phyloP scores from a whole-genome alignment of 2,888 invertebrate genomes.

The Coenonympha arcania region DNA sequence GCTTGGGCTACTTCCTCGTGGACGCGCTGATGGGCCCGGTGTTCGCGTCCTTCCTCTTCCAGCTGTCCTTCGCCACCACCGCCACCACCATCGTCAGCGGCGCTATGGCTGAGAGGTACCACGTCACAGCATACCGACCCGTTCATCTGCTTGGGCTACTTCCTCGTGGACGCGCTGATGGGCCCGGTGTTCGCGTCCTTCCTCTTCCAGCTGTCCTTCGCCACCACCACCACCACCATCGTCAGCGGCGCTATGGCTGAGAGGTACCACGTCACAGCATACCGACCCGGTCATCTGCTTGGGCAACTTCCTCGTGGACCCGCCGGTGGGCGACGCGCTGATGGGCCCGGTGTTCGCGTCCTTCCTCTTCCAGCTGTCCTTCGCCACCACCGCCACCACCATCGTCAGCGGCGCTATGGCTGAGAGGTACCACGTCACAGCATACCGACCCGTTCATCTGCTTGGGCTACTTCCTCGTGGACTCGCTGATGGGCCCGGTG shows the following conservation, averaged over 20 bases:
- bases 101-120: conserved; percentile 92
- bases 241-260: conserved; percentile 97
- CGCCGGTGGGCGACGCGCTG: conserved; percentile 79
- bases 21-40: conserved; percentile 88
- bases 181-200: conserved; percentile 91
- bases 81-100: conserved; percentile 95
- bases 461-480: conserved; percentile 86
- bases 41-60: conserved; percentile 92
- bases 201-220: conserved; percentile 92
- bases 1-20: conserved; percentile 86
- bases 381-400: conserved; percentile 92
- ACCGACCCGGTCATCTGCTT: conserved; percentile 87
- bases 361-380: conserved; percentile 91
- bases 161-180: conserved; percentile 85
- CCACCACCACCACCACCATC: conserved; percentile 92
- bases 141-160: conserved; percentile 88
- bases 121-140: conserved; percentile 80
- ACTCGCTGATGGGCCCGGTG: conserved; percentile 88
- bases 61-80: conserved; percentile 90
- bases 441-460: conserved; percentile 88
- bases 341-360: conserved; percentile 92
- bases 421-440: no score
- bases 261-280: no score
- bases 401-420: conserved; percentile 97
- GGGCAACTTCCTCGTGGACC: conserved; percentile 87